A percentile compares a stretch with the other conserved stretches of the same genome.
Conservation (phyloP, 2,113 vertebrate species). For the Scopus umbretta region DNA sequence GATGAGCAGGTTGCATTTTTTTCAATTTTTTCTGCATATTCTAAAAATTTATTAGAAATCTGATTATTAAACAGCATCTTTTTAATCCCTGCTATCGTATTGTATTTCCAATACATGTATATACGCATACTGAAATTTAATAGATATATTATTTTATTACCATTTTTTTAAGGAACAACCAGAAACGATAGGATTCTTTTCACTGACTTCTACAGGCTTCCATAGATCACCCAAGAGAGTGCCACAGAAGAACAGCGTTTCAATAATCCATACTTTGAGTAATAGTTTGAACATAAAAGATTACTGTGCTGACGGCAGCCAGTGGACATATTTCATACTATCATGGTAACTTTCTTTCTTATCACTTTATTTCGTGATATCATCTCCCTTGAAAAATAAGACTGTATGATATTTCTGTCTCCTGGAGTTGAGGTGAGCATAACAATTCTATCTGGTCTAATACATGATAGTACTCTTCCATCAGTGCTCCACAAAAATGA, state of each 20-base stretch:
- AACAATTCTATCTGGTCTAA: conserved; percentile 3
- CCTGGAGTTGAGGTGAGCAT: background rate
- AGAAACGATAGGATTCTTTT: background rate
- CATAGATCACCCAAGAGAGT: background rate
- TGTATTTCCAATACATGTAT: background rate
- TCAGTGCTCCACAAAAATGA: background rate
- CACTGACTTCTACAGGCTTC: background rate
- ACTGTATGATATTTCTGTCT: conserved; percentile 7
- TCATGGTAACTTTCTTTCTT: conserved; percentile 6
- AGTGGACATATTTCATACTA: conserved; percentile 26
- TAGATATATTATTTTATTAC: background rate
- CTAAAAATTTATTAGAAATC: background rate
- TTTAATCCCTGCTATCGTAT: background rate
- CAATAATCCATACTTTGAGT: conserved; percentile 25
- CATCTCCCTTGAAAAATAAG: conserved; percentile 38
- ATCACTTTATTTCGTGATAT: conserved; percentile 17
- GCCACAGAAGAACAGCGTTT: background rate
- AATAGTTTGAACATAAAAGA: conserved; percentile 47
- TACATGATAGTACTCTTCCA: background rate
- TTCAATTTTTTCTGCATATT: background rate
- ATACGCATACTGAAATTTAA: background rate
- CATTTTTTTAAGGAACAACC: background rate
- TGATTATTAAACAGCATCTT: background rate
- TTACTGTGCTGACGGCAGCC: conserved; percentile 15
- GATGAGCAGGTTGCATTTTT: background rate